Evolutionary conservation across 1,140 invertebrate species (phyloP).

Genomic region (Caenorhabditis latens): DNA sequence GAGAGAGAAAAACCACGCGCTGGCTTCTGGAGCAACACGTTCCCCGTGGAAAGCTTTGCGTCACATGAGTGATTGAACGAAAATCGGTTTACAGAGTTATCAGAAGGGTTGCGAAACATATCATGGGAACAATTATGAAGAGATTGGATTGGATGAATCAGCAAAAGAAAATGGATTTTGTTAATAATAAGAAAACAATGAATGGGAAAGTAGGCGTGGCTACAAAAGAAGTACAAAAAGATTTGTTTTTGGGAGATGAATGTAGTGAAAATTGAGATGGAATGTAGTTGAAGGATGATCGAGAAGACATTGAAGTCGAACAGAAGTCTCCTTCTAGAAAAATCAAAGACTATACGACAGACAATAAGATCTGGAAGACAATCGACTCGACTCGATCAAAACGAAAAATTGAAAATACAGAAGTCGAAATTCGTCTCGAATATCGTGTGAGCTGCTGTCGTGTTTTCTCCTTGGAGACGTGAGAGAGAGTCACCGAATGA

Average conservation of each 20-base stretch:
- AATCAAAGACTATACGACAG: background rate
- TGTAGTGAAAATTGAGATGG: slow-evolving; percentile 9
- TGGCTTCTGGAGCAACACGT: background rate
- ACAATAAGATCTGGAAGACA: background rate
- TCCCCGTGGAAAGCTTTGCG: background rate
- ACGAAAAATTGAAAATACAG: background rate
- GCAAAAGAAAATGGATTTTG: background rate
- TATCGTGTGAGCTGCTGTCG: background rate
- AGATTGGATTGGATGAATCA: background rate
- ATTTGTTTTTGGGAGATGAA: slow-evolving; percentile 29
- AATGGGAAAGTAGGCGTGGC: background rate
- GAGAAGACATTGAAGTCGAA: background rate
- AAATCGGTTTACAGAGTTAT: background rate
- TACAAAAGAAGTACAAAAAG: slow-evolving; percentile 1
- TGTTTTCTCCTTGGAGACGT: slow-evolving; percentile 52
- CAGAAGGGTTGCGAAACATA: background rate
- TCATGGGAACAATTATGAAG: background rate
- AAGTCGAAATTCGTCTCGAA: background rate
- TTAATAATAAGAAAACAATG: background rate
- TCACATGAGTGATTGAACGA: slow-evolving; percentile 27
- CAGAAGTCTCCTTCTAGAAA: background rate
- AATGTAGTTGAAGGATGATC: slow-evolving; percentile 9
- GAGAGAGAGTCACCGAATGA: slow-evolving; percentile 2
- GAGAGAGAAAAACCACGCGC: slow-evolving; percentile 16
- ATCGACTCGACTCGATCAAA: too few species aligned